phyloP scores from a whole-genome alignment of 2,888 invertebrate genomes.

The Rotaria magnacalcarata region DNA sequence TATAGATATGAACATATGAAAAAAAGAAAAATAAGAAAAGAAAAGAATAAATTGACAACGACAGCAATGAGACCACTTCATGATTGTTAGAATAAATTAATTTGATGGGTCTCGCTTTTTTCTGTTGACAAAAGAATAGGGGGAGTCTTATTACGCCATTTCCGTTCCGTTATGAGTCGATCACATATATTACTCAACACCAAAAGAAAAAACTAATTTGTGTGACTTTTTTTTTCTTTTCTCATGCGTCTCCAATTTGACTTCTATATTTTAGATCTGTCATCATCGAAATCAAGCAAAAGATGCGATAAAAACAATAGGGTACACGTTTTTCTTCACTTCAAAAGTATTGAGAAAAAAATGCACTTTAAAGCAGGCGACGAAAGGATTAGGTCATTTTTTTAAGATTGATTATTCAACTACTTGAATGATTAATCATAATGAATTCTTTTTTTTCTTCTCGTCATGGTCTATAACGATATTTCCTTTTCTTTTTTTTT shows the following conservation, averaged over 20 bases:
- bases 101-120: background rate
- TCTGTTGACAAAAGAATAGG: background rate
- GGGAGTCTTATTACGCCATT: background rate
- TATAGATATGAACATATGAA: background rate
- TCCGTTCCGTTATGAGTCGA: constrained; percentile 5
- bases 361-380: no score
- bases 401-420: no score
- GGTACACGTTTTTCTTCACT: background rate
- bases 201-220: background rate
- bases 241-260: background rate
- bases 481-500: no score
- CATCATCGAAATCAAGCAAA: background rate
- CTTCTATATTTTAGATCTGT: background rate
- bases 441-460: no score
- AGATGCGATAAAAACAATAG: background rate
- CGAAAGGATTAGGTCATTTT: no score
- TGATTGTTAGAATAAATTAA: background rate
- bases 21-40: background rate
- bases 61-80: background rate
- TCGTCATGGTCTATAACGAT: no score
- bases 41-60: background rate
- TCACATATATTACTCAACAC: background rate
- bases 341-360: background rate
- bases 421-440: no score
- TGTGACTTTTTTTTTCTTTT: background rate